Base-by-base conservation (phyloP, 2,888 invertebrate species). In the Clistopyga incitator region DNA sequence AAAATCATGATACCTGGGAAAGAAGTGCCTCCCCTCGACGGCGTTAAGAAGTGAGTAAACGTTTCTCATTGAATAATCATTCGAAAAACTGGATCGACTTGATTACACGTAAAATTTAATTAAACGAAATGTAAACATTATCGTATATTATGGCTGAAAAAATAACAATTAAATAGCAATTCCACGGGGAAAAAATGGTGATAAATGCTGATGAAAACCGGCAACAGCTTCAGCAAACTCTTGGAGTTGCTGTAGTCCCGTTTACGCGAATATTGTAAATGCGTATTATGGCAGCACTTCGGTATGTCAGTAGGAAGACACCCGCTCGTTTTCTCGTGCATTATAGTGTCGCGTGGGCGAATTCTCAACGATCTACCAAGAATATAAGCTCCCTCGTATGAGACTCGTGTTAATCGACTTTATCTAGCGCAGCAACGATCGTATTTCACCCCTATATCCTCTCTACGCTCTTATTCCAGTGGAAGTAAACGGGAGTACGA, bases 1-100 rank as follows among this genome's bases (percentile, higher is more conserved):
- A 95, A 95, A 90, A 94, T 95, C 56, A 93, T 92, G 87, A 94
- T 95, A 47, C 93, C 93, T 29, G 95, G 95, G 0, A 94, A 94
- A 72, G 90, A 90, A 38, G 88, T 95, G n/a, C 95, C 95, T 11
- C 88, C 90, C 11, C 85, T 89, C 77, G 86, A 91, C 3, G 90
- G 92, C 54, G 91, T 94, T 71, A 87, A 89, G 52, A 88, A 90
- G 95, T 95, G 91, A 94, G 93, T 94, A n/a, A n/a, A n/a, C n/a
- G n/a, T n/a, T n/a, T n/a, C n/a, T n/a, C 29, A 29, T 29, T 29
- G 4, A 29, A 29, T 29, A 29, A 29, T 29, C 4, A 29, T 29
- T 42, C 3, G 6, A 52, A 52, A 3, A 20, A 52, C 52, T 52
- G 52, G 52, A 52, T 15, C n/a, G 50, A 6, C n/a, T 18, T 15